Base-by-base conservation (phyloP, 1,140 invertebrate genomes). In the Heliconius congener region DNA sequence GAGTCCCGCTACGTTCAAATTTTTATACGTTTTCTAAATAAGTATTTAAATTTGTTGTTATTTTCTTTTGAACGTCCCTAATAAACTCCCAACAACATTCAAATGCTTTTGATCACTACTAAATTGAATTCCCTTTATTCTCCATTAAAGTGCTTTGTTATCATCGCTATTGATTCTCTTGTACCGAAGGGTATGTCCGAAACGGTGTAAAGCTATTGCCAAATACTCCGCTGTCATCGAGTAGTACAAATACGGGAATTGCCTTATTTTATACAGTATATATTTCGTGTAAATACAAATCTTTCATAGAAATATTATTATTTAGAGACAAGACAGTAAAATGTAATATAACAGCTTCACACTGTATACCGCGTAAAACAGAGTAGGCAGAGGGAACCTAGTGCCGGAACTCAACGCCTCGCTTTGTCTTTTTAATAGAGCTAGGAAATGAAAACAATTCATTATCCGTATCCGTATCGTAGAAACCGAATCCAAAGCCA, bases 191-290 rank as follows among this genome's bases (percentile, higher is more conserved):
- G 60, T 66, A 23, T 30, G 27, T 66, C 27, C 60, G 5, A 66
- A 66, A 30, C 60, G 60, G 27, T 66, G n/a, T 66, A 66, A 30
- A 13, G 23, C 60, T 5, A 66, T 30, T 1, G 60, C n/a, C 55
- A 60, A 66, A 66, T 66, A 16, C 27, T 8, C 27, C n/a, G 60
- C 60, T 66, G 60, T 66, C 60, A 66, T 66, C 27, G n/a, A 66
- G 27, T 13, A 16, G 11, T 66, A 23, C 23, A 30, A 66, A 66
- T 30, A 66, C 11, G 60, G 0, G 23, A 66, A 66, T 66, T 60
- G 8, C 8, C 55, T 23, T 60, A 60, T 23, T 11, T 19, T 27
- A 27, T 19, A 52, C 50, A 60, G 8, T 5, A n/a, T 23, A 23
- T 23, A 60, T 60, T 60, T 60, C 9, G 3, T 23, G 0, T 27